A percentile compares a stretch with the other conserved stretches of the same genome.
These are phyloP conservation scores for Platyura marginata DNA, from an alignment of 1,140 invertebrate species.

Conservation along the genomic window DNA sequence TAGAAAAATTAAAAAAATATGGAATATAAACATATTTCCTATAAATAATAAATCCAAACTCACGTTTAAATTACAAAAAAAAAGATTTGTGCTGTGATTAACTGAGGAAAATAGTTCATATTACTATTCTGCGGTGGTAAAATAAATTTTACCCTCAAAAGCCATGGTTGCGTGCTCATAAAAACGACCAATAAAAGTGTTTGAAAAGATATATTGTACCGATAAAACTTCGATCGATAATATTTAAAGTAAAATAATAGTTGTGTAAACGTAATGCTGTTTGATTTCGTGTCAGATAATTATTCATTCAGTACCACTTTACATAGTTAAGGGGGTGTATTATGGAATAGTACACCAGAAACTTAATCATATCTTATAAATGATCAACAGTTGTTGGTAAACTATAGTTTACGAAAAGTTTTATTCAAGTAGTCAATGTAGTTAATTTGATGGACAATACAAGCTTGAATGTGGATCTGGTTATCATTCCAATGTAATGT, in stretches of 20 bases:
- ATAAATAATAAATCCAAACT: not conserved
- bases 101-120: not conserved
- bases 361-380: not conserved
- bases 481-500: not conserved
- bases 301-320: too few relatives aligned
- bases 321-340: too few relatives aligned
- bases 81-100: not conserved
- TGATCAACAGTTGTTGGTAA: not conserved
- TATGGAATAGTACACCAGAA: too few relatives aligned
- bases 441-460: too few relatives aligned
- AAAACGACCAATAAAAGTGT: too few relatives aligned
- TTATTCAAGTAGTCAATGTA: not conserved
- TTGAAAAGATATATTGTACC: too few relatives aligned
- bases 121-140: not conserved
- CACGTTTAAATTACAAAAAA: not conserved
- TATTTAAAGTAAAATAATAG: not conserved
- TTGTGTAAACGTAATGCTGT: not conserved
- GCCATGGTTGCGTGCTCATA: too few relatives aligned
- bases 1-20: too few relatives aligned
- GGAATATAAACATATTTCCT: not conserved
- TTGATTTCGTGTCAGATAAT: not conserved
- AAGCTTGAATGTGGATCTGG: not conserved
- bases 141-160: not conserved
- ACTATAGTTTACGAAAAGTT: not conserved
- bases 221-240: too few relatives aligned